A percentile compares a stretch with the other conserved stretches of the same genome.
These are phyloP conservation scores for Chlorocebus sabaeus DNA, from an alignment of 2,113 vertebrate genomes.

Conservation along the genomic window DNA sequence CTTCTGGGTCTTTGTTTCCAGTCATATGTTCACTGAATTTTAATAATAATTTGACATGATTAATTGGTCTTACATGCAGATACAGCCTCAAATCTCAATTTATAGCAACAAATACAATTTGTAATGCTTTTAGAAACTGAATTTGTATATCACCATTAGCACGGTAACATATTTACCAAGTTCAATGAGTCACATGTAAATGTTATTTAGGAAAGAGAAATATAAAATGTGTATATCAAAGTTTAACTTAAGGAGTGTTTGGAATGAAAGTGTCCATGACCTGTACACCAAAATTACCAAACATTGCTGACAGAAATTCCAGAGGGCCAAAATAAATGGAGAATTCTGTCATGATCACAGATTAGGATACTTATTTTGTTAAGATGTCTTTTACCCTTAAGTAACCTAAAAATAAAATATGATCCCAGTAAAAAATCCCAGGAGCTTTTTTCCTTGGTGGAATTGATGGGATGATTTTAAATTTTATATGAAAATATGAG, in stretches of 20 bases:
- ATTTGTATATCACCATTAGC: background rate
- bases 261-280: background rate
- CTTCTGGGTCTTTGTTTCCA: background rate
- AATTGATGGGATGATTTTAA: background rate
- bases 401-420: background rate
- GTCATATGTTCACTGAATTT: background rate
- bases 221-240: background rate
- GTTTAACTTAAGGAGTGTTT: background rate
- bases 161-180: background rate
- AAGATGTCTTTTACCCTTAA: background rate
- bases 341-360: background rate
- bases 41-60: background rate
- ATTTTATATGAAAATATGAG: background rate
- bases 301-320: background rate
- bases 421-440: background rate
- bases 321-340: background rate
- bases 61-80: background rate
- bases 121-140: background rate
- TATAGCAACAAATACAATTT: background rate
- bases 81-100: background rate
- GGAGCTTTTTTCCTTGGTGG: background rate
- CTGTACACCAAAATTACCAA: background rate
- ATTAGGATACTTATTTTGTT: background rate
- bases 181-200: background rate
- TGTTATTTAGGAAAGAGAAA: background rate